Base-by-base conservation (phyloP, 2,113 vertebrate species). In the Melanerpes formicivorus region DNA sequence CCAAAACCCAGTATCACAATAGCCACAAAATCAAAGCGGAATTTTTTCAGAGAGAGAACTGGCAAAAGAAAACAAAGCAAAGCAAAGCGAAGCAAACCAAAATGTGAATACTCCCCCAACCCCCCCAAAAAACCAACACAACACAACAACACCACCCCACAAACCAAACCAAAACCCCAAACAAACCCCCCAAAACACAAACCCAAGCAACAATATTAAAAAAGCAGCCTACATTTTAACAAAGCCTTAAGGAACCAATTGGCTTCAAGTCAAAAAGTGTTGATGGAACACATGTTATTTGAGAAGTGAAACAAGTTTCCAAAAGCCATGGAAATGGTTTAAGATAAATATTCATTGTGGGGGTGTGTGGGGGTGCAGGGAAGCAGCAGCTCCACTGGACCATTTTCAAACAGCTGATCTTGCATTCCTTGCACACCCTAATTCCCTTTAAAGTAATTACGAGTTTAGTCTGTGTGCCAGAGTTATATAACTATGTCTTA, bases 261-360 rank as follows among this genome's bases (percentile, higher is more conserved):
- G 91, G 69, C 60, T 82, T 82, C 30, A 85, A 25, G 65, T 69
- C 84, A 95, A 52, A 84, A 88, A 87, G 52, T 44, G 54, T 44
- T 91, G 87, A 93, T 80, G 60, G 60, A 89, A 93, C 32, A 77
- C 48, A 87, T 64, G 80, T 93, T 87, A 83, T 19, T 56, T 80
- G 67, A 78, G 64, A 88, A 70, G 56, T 48, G 64, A 92, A 94
- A 29, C 58, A 90, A 90, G 18, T 76, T 94, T 92, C 75, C 67
- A 89, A 80, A 67, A 87, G 29, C 52, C 34, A 71, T 52, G 30
- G 25, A 91, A 85, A 83, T 74, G 72, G 34, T 86, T 81, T 91
- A 89, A 91, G 42, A 91, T 52, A 93, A 94, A 92, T 87, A 59
- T 11, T 63, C 27, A 42, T 63, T 80, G 42, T 66, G 14, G 42